A percentile compares a stretch with the other conserved stretches of the same genome.
Conservation (phyloP, 1,140 invertebrate species). For the Sweltsa coloradensis region DNA sequence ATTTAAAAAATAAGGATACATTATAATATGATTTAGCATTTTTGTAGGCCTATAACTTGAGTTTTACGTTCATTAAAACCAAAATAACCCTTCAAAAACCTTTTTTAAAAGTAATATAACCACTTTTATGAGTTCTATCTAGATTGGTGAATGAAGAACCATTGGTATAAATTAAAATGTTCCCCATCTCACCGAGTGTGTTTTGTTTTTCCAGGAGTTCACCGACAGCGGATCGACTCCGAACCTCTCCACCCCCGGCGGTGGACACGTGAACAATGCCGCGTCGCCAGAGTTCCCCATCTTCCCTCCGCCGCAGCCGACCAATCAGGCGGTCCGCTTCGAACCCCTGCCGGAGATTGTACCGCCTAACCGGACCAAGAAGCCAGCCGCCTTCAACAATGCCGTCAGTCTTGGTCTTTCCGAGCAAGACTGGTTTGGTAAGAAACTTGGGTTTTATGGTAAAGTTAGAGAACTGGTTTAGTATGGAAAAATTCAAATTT, state of each 20-base stretch:
- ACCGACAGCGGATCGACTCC: slow-evolving; percentile 15
- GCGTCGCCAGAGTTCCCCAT: slow-evolving; percentile 13
- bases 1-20: too few species aligned
- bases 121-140: not conserved
- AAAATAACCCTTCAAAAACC: not conserved
- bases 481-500: not conserved
- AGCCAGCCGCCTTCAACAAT: slow-evolving; percentile 18
- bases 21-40: not conserved
- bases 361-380: slow-evolving; percentile 9
- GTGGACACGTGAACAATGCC: not conserved
- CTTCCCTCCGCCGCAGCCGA: slow-evolving; percentile 1
- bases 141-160: not conserved
- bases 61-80: not conserved
- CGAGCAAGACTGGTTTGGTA: slow-evolving; percentile 31
- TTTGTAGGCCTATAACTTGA: not conserved
- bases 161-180: not conserved
- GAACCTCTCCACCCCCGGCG: slow-evolving; percentile 6
- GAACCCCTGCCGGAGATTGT: slow-evolving; percentile 26
- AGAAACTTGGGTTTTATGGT: slow-evolving; percentile 16
- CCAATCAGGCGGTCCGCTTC: slow-evolving; percentile 18
- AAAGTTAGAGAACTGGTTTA: too few species aligned
- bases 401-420: slow-evolving; percentile 12
- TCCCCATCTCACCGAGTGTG: not conserved
- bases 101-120: not conserved
- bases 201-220: slow-evolving; percentile 11